A percentile compares a stretch with the other conserved stretches of the same genome.
phyloP scores from a whole-genome alignment of 2,888 invertebrate genomes.

The Anoplius nigerrimus region DNA sequence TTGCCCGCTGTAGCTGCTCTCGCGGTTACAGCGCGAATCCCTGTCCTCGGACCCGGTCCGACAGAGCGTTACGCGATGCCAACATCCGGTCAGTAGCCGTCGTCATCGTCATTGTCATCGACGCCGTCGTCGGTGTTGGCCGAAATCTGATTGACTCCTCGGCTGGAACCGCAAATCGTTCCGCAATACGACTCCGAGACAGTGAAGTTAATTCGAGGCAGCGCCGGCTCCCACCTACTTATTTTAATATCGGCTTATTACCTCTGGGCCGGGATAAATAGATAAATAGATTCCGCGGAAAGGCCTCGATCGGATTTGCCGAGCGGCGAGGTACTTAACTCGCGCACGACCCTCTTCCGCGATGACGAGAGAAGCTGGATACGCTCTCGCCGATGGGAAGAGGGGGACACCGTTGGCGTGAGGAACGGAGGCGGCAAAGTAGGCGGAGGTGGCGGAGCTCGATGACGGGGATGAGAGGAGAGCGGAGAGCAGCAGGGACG shows the following conservation, averaged over 20 bases:
- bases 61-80: too few relatives aligned
- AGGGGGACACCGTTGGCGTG: constrained; percentile 13
- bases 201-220: constrained; percentile 36
- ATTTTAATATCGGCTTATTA: constrained; percentile 74
- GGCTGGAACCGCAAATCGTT: constrained; percentile 42
- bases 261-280: constrained; percentile 69
- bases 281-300: constrained; percentile 73
- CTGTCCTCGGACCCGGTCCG: too few relatives aligned
- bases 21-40: too few relatives aligned
- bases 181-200: constrained; percentile 26
- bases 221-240: constrained; percentile 57
- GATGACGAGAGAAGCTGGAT: constrained; percentile 19
- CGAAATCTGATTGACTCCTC: constrained; percentile 38
- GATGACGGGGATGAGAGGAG: background rate
- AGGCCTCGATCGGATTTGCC: constrained; percentile 72
- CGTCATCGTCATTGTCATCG: too few relatives aligned
- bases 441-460: constrained; percentile 1
- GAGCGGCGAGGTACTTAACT: constrained; percentile 61
- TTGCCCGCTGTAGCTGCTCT: too few relatives aligned
- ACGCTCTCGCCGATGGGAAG: background rate
- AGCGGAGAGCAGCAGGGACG: constrained; percentile 1
- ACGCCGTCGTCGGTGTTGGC: background rate
- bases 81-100: too few relatives aligned
- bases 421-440: constrained; percentile 18
- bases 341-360: constrained; percentile 57